phyloP scores from a whole-genome alignment of 2,888 invertebrate species.

The Drosophila pegasa region DNA sequence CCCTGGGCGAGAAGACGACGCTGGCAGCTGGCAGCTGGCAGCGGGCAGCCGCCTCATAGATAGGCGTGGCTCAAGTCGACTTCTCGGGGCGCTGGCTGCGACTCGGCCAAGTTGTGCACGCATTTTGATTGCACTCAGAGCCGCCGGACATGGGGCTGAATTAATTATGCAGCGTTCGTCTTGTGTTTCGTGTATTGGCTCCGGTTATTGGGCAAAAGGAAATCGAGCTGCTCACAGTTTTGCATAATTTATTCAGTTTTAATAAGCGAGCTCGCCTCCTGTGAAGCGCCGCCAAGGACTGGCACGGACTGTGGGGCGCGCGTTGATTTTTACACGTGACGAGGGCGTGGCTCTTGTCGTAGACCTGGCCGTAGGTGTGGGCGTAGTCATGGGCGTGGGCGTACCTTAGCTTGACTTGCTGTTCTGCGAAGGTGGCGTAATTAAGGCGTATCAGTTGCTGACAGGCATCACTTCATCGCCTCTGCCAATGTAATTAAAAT shows the following conservation, averaged over 20 bases:
- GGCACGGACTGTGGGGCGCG: slow-evolving; percentile 22
- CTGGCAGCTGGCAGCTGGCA: slow-evolving; percentile 41
- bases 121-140: slow-evolving; percentile 60
- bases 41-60: slow-evolving; percentile 29
- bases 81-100: background rate
- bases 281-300: slow-evolving; percentile 15
- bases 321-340: slow-evolving; percentile 66
- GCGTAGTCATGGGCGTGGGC: slow-evolving; percentile 4
- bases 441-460: slow-evolving; percentile 71
- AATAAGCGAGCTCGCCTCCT: slow-evolving; percentile 59
- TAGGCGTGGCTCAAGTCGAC: background rate
- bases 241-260: slow-evolving; percentile 81
- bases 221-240: slow-evolving; percentile 58
- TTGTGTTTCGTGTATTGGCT: slow-evolving; percentile 36
- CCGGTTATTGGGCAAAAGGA: slow-evolving; percentile 26
- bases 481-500: slow-evolving; percentile 73
- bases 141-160: slow-evolving; percentile 46
- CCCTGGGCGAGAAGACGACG: slow-evolving; percentile 13
- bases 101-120: slow-evolving; percentile 8
- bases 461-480: slow-evolving; percentile 62
- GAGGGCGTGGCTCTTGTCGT: slow-evolving; percentile 1
- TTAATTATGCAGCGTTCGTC: slow-evolving; percentile 72
- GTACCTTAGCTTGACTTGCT: slow-evolving; percentile 5
- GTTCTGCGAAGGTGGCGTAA: slow-evolving; percentile 49
- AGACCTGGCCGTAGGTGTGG: slow-evolving; percentile 3